Conservation (phyloP, 2,113 vertebrate species). For the Gymnogyps californianus region DNA sequence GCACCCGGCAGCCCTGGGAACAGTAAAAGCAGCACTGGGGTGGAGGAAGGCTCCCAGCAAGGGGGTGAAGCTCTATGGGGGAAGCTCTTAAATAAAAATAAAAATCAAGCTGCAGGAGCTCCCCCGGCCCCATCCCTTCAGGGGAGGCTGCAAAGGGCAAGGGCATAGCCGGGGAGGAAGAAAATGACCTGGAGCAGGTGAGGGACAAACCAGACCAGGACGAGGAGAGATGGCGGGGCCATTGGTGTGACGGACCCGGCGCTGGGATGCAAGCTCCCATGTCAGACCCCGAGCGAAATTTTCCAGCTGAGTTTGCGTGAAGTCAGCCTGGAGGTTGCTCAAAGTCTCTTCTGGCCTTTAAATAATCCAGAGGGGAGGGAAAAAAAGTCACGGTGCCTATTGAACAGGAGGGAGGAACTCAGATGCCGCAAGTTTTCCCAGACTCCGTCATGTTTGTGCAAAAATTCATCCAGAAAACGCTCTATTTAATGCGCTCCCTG, state of each 20-base stretch:
- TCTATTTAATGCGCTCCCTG: background rate
- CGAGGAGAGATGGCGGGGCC: fast-evolving
- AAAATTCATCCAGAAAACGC: background rate
- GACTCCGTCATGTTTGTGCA: background rate
- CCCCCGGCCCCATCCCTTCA: fast-evolving
- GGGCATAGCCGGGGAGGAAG: background rate
- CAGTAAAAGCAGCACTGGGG: fast-evolving
- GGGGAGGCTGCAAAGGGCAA: background rate
- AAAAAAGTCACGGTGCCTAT: background rate
- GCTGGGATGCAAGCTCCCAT: background rate
- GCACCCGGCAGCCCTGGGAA: background rate
- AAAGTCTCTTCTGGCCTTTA: background rate
- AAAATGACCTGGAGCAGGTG: background rate
- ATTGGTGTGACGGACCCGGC: fast-evolving
- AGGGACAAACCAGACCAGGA: background rate
- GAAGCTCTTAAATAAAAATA: background rate
- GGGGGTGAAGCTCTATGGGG: fast-evolving
- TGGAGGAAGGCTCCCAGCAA: background rate
- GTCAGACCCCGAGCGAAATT: fast-evolving
- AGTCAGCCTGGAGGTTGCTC: background rate
- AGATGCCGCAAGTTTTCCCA: background rate
- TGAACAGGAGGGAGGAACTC: background rate
- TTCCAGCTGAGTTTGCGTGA: fast-evolving
- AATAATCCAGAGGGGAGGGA: background rate
- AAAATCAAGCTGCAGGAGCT: background rate